Evolutionary conservation across 1,140 invertebrate species (phyloP), one percentile per base, ranked within the genome.

Genomic region (Drosophila punjabiensis): DNA sequence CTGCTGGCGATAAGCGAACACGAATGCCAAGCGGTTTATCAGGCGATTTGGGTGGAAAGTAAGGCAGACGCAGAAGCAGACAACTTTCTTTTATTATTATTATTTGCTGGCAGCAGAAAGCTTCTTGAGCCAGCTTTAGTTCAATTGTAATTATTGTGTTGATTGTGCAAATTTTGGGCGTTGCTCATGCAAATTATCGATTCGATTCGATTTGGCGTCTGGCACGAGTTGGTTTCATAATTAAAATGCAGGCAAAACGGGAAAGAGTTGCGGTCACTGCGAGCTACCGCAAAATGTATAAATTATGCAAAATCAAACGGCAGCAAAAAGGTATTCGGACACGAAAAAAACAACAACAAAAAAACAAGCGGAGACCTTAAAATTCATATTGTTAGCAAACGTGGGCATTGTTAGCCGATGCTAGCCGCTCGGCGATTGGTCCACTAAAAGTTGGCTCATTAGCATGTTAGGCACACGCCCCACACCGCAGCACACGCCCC

Each of bases 391-490:
- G 81, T 78, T 75, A 62, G 70, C 82, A 63, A 78, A 79, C 50
- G 79, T 83, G 70, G 71, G 76, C 76, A 74, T 70, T 77, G 65
- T 84, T 74, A 81, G 65, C 43, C 48, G 48, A 60, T 1, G 50
- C 60, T 70, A 61, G 65, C 74, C 74, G 86, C 56, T 67, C 81
- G 68, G 63, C 81, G 62, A 88, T 88, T 88, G 85, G 85, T 85
- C 85, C 67, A 90, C 78, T 62, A 61, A 74, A 73, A 76, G 81
- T 88, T 79, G 81, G 86, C 85, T 88, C 85, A 88, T 88, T 88
- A 88, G 85, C 85, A 88, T 88, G 86, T 85, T 89, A 79, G 75
- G 79, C 79, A 85, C 79, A 88, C 84, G 84, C 84, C 84, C 84
- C 84, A 69, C 68, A 68, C 68, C 77, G 62, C 84, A 83, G 58